Conservation (phyloP, 2,888 invertebrate genomes). For the Sesamia inferens region DNA sequence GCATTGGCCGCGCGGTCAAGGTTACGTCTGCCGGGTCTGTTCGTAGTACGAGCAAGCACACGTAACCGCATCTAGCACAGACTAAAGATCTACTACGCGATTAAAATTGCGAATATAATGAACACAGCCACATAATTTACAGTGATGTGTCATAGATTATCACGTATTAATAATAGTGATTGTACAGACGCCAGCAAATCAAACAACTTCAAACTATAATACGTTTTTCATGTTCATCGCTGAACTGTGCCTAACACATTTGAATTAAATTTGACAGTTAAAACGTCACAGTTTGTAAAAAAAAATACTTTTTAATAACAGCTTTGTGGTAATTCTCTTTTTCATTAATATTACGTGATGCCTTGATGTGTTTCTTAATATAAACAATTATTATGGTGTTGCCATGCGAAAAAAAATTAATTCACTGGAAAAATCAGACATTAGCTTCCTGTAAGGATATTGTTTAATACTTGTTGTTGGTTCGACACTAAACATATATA, state of each 20-base stretch:
- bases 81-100: neutral
- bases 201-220: too few relatives aligned
- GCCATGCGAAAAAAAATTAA: neutral
- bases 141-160: neutral
- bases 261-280: neutral
- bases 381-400: too few relatives aligned
- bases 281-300: neutral
- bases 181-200: too few relatives aligned
- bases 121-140: too few relatives aligned
- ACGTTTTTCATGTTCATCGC: too few relatives aligned
- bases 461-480: neutral
- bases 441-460: too few relatives aligned
- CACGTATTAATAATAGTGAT: too few relatives aligned
- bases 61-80: neutral
- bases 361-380: too few relatives aligned
- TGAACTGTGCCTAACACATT: too few relatives aligned
- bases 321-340: neutral
- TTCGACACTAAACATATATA: neutral
- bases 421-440: neutral
- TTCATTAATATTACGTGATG: too few relatives aligned
- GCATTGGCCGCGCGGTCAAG: conserved; percentile 73
- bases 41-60: neutral
- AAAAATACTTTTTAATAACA: neutral
- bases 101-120: neutral
- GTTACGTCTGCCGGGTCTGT: conserved; percentile 53